Evolutionary conservation across 2,113 vertebrate species (phyloP).

Genomic region (Acanthisitta chloris): DNA sequence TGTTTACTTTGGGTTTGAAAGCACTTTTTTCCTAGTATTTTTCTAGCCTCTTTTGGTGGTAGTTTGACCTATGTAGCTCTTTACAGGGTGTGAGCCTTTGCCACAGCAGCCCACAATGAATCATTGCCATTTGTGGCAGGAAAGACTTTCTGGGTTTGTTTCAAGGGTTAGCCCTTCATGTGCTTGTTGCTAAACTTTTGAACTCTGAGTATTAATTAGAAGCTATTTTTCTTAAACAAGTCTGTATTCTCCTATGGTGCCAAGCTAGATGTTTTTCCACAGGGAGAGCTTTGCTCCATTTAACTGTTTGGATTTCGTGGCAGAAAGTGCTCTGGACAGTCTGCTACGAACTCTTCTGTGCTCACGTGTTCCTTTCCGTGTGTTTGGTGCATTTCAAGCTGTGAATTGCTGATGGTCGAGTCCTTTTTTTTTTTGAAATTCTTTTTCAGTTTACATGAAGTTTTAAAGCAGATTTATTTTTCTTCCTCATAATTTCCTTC

Average conservation of each 20-base stretch:
- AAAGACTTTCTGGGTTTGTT: conserved; percentile 2
- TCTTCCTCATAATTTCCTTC: neutral
- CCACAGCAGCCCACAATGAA: neutral
- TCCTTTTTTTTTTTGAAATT: neutral
- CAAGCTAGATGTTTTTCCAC: conserved; percentile 62
- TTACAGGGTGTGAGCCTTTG: conserved; percentile 47
- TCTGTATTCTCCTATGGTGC: conserved; percentile 75
- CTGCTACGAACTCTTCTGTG: conserved; percentile 49
- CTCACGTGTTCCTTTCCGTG: conserved; percentile 38
- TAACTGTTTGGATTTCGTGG: neutral
- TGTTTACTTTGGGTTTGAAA: conserved; percentile 64
- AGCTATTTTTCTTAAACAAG: conserved; percentile 70
- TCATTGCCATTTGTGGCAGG: conserved; percentile 42
- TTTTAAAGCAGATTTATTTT: conserved; percentile 22
- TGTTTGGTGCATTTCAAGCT: conserved; percentile 62
- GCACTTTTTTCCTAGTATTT: conserved; percentile 69
- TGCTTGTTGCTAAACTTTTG: conserved; percentile 67
- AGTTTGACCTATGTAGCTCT: conserved; percentile 45
- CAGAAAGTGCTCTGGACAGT: neutral
- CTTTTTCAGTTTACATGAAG: conserved; percentile 30
- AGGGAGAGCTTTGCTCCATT: conserved; percentile 29
- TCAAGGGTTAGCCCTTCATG: conserved; percentile 38
- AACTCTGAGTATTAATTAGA: conserved; percentile 69
- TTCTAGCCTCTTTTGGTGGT: conserved; percentile 56
- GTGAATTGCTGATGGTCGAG: conserved; percentile 47